These are phyloP conservation scores for Platynereis dumerilii DNA, from an alignment of 2,888 invertebrate genomes.

Conservation along the genomic window DNA sequence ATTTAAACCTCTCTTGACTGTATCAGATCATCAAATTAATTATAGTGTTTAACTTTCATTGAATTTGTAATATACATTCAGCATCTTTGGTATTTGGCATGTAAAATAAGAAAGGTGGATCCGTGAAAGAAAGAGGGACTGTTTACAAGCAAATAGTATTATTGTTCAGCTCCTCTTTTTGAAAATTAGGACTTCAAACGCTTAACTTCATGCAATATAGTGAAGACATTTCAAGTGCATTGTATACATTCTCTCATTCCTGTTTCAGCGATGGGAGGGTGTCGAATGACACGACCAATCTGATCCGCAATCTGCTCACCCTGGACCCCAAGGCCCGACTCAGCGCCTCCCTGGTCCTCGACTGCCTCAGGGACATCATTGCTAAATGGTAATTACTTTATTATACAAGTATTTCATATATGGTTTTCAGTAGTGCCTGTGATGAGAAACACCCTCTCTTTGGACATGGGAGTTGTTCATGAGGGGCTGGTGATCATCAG, in stretches of 20 bases:
- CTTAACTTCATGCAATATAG: background rate
- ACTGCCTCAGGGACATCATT: conserved; percentile 59
- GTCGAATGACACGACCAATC: conserved; percentile 71
- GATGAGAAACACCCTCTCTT: no score
- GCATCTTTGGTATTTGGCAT: background rate
- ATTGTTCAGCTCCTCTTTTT: background rate
- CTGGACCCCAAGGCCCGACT: conserved; percentile 74
- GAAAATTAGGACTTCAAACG: background rate
- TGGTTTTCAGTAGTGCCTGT: no score
- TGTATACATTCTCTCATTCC: no score
- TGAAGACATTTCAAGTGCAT: no score
- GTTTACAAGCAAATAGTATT: no score
- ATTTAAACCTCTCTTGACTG: conserved; percentile 10
- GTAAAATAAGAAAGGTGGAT: no score
- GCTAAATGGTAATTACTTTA: conserved; percentile 55
- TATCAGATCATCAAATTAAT: background rate
- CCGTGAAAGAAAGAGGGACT: no score
- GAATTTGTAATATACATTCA: background rate
- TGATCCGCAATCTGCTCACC: conserved; percentile 74
- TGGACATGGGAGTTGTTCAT: no score
- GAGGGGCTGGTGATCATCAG: no score
- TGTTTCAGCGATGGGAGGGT: conserved; percentile 68
- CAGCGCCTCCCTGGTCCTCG: conserved; percentile 73
- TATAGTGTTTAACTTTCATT: background rate
- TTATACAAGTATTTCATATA: no score